Percentiles rank a stretch among this genome's conserved stretches.
Conservation (phyloP, 2,797 vertebrate species). For the Liasis olivaceus region DNA sequence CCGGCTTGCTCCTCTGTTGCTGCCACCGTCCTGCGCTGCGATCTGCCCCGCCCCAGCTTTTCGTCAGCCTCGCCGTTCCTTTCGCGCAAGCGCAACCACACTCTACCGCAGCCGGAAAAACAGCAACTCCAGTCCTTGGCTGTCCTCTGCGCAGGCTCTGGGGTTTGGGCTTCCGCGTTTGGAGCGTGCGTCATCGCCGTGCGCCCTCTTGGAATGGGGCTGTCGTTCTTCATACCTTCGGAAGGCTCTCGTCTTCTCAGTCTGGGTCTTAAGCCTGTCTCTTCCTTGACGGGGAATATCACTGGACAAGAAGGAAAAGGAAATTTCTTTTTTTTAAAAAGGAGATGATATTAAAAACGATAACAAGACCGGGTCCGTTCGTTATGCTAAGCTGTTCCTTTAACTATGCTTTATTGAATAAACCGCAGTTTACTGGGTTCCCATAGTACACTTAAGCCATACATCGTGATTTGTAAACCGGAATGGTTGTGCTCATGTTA, state of each 20-base stretch:
- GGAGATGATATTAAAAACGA: neutral
- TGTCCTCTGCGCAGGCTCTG: conserved; percentile 11
- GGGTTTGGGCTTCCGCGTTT: neutral
- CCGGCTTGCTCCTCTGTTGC: neutral
- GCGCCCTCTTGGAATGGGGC: neutral
- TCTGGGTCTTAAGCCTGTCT: rapidly evolving
- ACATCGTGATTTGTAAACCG: neutral
- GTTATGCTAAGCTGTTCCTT: neutral
- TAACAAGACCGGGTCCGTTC: neutral
- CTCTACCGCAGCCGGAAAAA: neutral
- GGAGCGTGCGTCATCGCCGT: neutral
- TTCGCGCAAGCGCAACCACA: neutral
- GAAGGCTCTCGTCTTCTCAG: neutral
- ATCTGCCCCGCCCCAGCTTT: neutral
- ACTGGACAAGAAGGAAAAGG: neutral
- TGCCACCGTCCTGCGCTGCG: neutral
- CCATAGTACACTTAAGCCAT: neutral
- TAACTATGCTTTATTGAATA: neutral
- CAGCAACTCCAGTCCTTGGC: neutral
- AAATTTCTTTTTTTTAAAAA: no score
- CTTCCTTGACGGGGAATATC: neutral
- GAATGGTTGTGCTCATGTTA: neutral
- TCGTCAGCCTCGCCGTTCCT: neutral
- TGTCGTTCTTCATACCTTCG: neutral
- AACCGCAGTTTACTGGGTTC: neutral